Conservation (phyloP, 2,888 invertebrate genomes). For the Synanthedon vespiformis region DNA sequence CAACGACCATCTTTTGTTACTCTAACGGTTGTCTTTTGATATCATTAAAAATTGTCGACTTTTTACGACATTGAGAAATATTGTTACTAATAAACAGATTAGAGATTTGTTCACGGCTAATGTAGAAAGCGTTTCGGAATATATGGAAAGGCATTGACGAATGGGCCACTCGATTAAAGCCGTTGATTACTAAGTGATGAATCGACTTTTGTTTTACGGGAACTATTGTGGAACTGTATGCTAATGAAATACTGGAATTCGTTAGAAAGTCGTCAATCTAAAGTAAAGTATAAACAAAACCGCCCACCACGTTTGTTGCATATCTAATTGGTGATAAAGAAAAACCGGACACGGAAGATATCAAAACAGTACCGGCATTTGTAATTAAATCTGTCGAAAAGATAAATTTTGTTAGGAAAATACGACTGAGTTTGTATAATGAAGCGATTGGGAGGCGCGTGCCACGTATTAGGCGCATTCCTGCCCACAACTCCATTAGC, state of each 20-base stretch:
- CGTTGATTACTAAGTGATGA: slow-evolving; percentile 17
- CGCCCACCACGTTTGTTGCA: slow-evolving; percentile 34
- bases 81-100: slow-evolving; percentile 49
- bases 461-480: slow-evolving; percentile 40
- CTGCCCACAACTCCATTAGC: slow-evolving; percentile 27
- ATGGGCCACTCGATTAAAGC: slow-evolving; percentile 30
- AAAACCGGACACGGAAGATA: slow-evolving; percentile 43
- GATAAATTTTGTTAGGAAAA: slow-evolving; percentile 40
- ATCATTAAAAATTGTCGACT: slow-evolving; percentile 55
- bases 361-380: slow-evolving; percentile 39
- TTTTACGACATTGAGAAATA: slow-evolving; percentile 52
- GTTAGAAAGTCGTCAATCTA: slow-evolving; percentile 19
- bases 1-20: slow-evolving; percentile 53
- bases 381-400: slow-evolving; percentile 51
- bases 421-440: slow-evolving; percentile 52
- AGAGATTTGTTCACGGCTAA: slow-evolving; percentile 38
- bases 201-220: slow-evolving; percentile 6
- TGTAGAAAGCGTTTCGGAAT: slow-evolving; percentile 43
- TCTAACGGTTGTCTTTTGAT: slow-evolving; percentile 61
- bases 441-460: slow-evolving; percentile 50
- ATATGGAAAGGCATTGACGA: slow-evolving; percentile 28
- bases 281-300: slow-evolving; percentile 24
- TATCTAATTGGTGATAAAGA: slow-evolving; percentile 31
- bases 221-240: slow-evolving; percentile 5
- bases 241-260: slow-evolving; percentile 11